Base-by-base conservation (phyloP, 2,113 vertebrate genomes). In the Phoxinus phoxinus region DNA sequence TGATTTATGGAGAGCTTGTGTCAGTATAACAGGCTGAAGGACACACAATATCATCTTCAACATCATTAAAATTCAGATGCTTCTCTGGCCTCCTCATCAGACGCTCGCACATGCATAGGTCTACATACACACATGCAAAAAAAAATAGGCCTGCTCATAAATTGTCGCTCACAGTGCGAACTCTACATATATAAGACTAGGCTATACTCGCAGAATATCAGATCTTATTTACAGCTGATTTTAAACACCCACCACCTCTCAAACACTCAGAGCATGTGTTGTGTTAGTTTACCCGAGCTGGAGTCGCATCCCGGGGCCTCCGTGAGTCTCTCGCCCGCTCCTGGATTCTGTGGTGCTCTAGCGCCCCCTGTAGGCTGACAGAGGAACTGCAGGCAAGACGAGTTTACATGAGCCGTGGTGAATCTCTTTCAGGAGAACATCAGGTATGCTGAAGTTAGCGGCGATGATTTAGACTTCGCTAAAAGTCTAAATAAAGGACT, bases 21-120 rank as follows among this genome's bases (percentile, higher is more conserved):
- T 98, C 98, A 99, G 96, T 98, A 96, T 98, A 98, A 99, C 98
- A 98, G 98, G 98, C 98, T 99, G 98, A 99, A 99, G 98, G 98
- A 99, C 98, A 99, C 97, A 97, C 98, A 99, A 98, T 99, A 99
- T 99, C 98, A 99, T 99, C 98, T 99, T 96, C 96, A 97, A 96
- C 97, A 98, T 99, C 98, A 99, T 99, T 99, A 99, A 99, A 99
- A 99, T 99, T 98, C 98, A 99, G 97, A 98, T 86, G 88, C 88
- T 83, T 89, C 88, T 85, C 85, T 51, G 74, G 85, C 86, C 88
- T 84, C 79, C 97, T 98, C 96, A 97, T 99, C 97, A 98, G 96
- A 95, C 95, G 94, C 95, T 91, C 94, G 93, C 95, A 95, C 96
- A 96, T 96, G 96, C 96, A 51, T 79, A 81, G 4, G 37, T n/a